phyloP scores from a whole-genome alignment of 1,140 invertebrate species.

The Spodoptera frugiperda region DNA sequence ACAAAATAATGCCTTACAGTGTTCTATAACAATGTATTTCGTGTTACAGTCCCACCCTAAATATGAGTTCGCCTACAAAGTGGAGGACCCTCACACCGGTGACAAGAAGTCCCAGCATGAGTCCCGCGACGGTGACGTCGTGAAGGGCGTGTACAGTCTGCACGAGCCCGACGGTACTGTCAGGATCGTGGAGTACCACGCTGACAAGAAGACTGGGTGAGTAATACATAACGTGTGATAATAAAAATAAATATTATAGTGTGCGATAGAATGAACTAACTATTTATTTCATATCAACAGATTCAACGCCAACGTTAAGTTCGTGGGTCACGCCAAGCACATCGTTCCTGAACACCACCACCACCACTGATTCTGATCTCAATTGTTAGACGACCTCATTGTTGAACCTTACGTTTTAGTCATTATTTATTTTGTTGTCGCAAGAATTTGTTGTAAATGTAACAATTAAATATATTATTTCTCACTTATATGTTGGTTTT shows the following conservation, averaged over 20 bases:
- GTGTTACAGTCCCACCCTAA: slow-evolving; percentile 60
- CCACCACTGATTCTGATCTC: slow-evolving; percentile 32
- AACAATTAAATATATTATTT: too few species aligned
- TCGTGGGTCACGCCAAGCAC: slow-evolving; percentile 58
- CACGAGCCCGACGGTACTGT: slow-evolving; percentile 54
- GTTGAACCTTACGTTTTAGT: not conserved
- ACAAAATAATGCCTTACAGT: too few species aligned
- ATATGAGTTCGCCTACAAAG: slow-evolving; percentile 81
- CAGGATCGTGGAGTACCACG: slow-evolving; percentile 85
- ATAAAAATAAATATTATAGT: not conserved
- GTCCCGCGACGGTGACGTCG: slow-evolving; percentile 86
- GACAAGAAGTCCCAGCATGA: slow-evolving; percentile 66
- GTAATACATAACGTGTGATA: not conserved
- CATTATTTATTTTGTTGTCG: too few species aligned
- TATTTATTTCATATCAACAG: slow-evolving; percentile 5
- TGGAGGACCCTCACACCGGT: slow-evolving; percentile 68
- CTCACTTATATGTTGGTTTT: too few species aligned
- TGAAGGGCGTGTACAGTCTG: slow-evolving; percentile 85
- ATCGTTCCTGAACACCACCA: slow-evolving; percentile 58
- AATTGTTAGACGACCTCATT: too few species aligned
- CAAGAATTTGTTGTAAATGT: too few species aligned
- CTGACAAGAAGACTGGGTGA: slow-evolving; percentile 82
- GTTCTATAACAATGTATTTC: too few species aligned
- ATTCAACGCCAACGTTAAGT: slow-evolving; percentile 68
- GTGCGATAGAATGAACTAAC: too few species aligned